A percentile compares a stretch with the other conserved stretches of the same genome.
Conservation (phyloP, 2,797 vertebrate species). For the Saxicola maurus region DNA sequence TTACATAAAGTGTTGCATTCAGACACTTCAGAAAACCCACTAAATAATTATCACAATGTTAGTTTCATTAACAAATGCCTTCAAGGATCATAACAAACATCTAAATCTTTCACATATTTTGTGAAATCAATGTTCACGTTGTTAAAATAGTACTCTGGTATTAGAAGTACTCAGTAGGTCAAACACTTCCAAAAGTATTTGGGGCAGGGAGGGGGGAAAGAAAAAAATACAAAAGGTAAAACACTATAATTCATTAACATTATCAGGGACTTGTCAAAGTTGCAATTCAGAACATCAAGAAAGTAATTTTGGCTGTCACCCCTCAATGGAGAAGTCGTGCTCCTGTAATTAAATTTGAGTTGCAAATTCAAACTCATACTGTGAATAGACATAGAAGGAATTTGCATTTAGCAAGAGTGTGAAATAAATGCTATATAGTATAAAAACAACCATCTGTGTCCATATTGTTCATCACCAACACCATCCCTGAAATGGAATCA, state of each 20-base stretch:
- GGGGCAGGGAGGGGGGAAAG: no score
- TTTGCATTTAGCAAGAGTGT: not conserved
- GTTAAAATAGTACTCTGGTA: not conserved
- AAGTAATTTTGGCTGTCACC: not conserved
- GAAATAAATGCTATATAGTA: not conserved
- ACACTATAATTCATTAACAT: not conserved
- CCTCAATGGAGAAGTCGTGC: not conserved
- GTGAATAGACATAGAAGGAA: not conserved
- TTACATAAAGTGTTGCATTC: not conserved
- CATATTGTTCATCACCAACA: not conserved
- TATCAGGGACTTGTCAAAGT: not conserved
- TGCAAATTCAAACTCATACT: not conserved
- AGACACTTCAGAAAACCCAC: not conserved
- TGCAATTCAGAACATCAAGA: not conserved
- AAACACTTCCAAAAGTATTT: not conserved
- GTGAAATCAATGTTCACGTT: not conserved
- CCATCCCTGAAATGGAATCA: rapidly evolving
- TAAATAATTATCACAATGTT: not conserved
- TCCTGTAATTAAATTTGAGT: not conserved
- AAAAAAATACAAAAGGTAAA: not conserved
- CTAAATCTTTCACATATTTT: not conserved
- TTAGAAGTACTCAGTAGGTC: not conserved
- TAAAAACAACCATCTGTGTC: not conserved
- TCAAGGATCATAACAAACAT: not conserved
- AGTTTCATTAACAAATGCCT: not conserved